Percentiles rank a stretch among this genome's conserved stretches.
phyloP scores from a whole-genome alignment of 2,797 vertebrate genomes.

The Bovichtus diacanthus region DNA sequence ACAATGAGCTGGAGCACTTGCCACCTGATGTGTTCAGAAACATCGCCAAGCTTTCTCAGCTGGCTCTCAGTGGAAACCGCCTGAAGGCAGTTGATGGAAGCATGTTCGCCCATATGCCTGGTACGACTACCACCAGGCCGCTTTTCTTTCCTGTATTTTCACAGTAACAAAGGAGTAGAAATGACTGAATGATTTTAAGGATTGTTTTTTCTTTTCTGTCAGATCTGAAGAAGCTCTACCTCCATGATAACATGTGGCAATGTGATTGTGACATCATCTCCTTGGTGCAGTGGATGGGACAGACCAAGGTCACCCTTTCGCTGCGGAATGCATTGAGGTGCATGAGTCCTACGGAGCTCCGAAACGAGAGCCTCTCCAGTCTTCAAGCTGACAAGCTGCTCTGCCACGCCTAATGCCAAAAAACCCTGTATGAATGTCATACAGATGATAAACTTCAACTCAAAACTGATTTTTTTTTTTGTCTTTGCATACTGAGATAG shows the following conservation, averaged over 20 bases:
- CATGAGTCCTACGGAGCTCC: conserved; percentile 69
- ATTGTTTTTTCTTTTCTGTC: conserved; percentile 4
- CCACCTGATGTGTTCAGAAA: conserved; percentile 78
- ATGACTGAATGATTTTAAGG: background rate
- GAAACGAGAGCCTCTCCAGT: conserved; percentile 70
- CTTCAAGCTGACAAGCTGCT: conserved; percentile 62
- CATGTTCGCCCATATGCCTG: conserved; percentile 75
- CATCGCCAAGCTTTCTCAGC: conserved; percentile 79
- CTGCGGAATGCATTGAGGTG: conserved; percentile 72
- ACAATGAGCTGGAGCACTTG: conserved; percentile 80
- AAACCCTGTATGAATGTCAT: conserved; percentile 6
- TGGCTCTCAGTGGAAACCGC: conserved; percentile 84
- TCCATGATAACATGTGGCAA: conserved; percentile 84
- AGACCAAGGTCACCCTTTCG: conserved; percentile 66
- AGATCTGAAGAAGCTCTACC: conserved; percentile 81
- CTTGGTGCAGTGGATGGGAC: conserved; percentile 77
- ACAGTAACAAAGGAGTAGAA: conserved; percentile 3
- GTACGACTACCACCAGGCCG: conserved; percentile 64
- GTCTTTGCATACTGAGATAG: background rate
- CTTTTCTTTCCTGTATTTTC: conserved; percentile 14
- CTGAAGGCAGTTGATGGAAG: conserved; percentile 82
- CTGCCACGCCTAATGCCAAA: conserved; percentile 63
- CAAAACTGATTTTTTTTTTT: background rate
- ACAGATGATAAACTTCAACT: background rate
- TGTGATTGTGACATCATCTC: conserved; percentile 85